These are phyloP conservation scores for Antheraea pernyi DNA, from an alignment of 1,140 invertebrate genomes.

Conservation along the genomic window DNA sequence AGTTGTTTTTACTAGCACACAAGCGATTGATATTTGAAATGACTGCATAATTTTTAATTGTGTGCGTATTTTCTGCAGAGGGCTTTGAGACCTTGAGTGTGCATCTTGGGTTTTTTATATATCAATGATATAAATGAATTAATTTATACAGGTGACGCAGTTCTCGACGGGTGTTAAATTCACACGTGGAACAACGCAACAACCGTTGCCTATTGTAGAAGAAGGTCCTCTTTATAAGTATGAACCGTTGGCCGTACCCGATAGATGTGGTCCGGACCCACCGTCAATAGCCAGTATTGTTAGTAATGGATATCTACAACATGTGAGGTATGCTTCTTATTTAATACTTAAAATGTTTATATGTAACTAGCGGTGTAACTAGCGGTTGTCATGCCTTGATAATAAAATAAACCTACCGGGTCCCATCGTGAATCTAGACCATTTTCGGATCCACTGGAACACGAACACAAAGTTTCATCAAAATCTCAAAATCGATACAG, in stretches of 20 bases:
- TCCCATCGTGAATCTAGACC: no score
- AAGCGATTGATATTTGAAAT: no score
- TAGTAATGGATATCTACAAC: constrained; percentile 85
- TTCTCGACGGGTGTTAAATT: constrained; percentile 92
- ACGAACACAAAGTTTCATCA: no score
- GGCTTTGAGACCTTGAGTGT: no score
- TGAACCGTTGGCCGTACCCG: constrained; percentile 79
- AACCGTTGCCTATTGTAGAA: constrained; percentile 86
- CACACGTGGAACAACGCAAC: constrained; percentile 63
- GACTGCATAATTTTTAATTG: no score
- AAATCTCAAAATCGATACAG: no score
- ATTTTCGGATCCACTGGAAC: no score
- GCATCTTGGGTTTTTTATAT: no score
- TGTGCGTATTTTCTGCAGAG: no score
- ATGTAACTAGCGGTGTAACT: background rate
- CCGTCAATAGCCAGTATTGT: constrained; percentile 84
- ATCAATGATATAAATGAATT: background rate
- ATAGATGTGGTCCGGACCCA: constrained; percentile 84
- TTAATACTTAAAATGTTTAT: background rate
- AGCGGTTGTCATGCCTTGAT: no score
- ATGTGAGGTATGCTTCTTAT: constrained; percentile 81
- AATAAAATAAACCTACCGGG: no score
- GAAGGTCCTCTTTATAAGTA: constrained; percentile 89
- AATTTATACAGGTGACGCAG: constrained; percentile 79
- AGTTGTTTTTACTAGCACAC: no score